Evolutionary conservation across 2,797 vertebrate genomes (phyloP), one percentile per base, ranked within the genome.

Genomic region (Serranus cabrilla): DNA sequence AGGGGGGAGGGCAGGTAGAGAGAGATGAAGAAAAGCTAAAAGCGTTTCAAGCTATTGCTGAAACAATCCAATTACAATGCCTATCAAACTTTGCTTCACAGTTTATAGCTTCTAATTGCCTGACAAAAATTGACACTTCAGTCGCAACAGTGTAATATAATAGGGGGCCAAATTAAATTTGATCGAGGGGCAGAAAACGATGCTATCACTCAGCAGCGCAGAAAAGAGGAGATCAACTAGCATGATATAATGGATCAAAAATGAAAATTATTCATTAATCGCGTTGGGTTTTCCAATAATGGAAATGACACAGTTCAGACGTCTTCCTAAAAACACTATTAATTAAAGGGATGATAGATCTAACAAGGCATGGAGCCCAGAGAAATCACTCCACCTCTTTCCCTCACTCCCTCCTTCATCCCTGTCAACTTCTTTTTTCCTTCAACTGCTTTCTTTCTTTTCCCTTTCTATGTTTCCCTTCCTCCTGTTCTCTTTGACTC

Each of bases 31-130:
- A 92, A 91, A 89, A 89, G 78, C 85, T 87, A 82, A 93, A 95
- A 97, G 95, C 87, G 93, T 97, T 96, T 95, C 93, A 93, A 97
- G 96, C 96, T 96, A 95, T 97, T 97, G 97, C 97, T 97, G 97
- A 98, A 98, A 99, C 97, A 99, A 98, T 98, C 97, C 97, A 99
- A 99, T 99, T 99, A 98, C 97, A 97, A 96, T 97, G 97, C 97
- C 97, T 97, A 99, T 99, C 97, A 98, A 97, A 97, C 94, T 95
- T 96, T 96, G 96, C 97, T 98, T 99, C 97, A 99, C 98, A 98
- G 98, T 97, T 99, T 98, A 98, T 95, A 96, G 97, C 96, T 97
- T 97, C 97, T 99, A 99, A 99, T 99, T 99, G 97, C 97, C 97
- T 99, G 97, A 98, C 97, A 98, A 97, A 98, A 99, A 98, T 97